Evolutionary conservation across 2,888 invertebrate genomes (phyloP), one percentile per base, ranked within the genome.

Genomic region (Lasioglossum leucozonium): DNA sequence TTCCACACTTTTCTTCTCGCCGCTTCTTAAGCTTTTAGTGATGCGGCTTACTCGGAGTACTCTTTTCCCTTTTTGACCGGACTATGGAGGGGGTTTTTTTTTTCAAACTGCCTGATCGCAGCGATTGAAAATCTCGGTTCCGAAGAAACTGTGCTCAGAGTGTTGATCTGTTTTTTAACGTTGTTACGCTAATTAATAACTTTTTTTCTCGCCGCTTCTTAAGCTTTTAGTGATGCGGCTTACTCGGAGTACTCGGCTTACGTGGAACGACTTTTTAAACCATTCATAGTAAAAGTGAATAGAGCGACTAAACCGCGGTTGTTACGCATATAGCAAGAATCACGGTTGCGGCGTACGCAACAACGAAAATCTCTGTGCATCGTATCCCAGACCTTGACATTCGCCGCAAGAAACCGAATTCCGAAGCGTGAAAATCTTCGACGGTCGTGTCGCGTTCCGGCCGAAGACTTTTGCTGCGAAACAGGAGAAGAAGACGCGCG

Each of bases 341-440:
- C 37, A 65, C 34, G 34, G 30, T 30, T 34, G 34, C 26, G 30
- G 34, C 34, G 18, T 40, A 42, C 47, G 42, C 79, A 34, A 69
- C 69, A 55, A 71, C 40, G 44, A 44, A 76, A 67, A 55, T 65
- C 72, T 82, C 62, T 34, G 34, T 82, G 86, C 79, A 86, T 84
- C 78, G 72, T 22, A 55, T 22, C 62, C 69, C 72, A 81, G 85
- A 82, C 91, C 90, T 92, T 90, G 91, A 90, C 86, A 88, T 89
- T 91, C 77, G 76, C 55, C 55, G 71, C 82, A 74, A 82, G 79
- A 81, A 85, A 85, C 58, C 65, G 72, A 72, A 11, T 77, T 58
- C 22, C 62, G 47, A 76, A 73, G 76, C 82, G 86, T 81, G 78
- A 83, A 82, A 72, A 62, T 74, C 71, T n/a, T 62, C 72, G 82